These are phyloP conservation scores for Irena cyanogastra DNA, from an alignment of 2,113 vertebrate genomes.

Conservation along the genomic window DNA sequence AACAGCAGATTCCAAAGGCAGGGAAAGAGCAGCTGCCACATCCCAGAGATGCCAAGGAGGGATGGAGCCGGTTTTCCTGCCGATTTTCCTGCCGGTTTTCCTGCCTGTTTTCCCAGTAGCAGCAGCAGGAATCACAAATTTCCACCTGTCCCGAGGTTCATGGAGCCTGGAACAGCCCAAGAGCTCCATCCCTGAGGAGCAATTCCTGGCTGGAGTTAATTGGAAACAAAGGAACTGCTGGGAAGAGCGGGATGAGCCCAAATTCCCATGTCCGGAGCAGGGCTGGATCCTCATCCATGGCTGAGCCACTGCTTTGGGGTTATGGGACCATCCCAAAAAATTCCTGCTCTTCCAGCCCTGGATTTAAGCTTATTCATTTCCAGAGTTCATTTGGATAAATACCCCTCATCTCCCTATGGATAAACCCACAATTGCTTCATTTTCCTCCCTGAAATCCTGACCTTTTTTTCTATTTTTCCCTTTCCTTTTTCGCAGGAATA, in stretches of 20 bases:
- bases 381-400: background rate
- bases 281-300: background rate
- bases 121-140: background rate
- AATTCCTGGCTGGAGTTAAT: background rate
- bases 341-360: background rate
- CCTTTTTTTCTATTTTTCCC: background rate
- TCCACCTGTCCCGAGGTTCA: no score
- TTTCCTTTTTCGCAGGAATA: background rate
- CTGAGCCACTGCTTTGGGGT: background rate
- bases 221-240: background rate
- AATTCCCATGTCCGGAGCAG: fast-evolving
- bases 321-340: background rate
- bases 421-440: background rate
- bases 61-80: fast-evolving
- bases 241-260: background rate
- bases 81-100: background rate
- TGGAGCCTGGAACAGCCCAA: background rate
- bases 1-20: background rate
- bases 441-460: background rate
- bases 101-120: background rate
- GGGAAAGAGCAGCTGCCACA: background rate
- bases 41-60: background rate
- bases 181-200: background rate
- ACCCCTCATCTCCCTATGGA: background rate
- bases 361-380: background rate